Evolutionary conservation across 2,888 invertebrate species (phyloP).

Genomic region (Noctua janthina): DNA sequence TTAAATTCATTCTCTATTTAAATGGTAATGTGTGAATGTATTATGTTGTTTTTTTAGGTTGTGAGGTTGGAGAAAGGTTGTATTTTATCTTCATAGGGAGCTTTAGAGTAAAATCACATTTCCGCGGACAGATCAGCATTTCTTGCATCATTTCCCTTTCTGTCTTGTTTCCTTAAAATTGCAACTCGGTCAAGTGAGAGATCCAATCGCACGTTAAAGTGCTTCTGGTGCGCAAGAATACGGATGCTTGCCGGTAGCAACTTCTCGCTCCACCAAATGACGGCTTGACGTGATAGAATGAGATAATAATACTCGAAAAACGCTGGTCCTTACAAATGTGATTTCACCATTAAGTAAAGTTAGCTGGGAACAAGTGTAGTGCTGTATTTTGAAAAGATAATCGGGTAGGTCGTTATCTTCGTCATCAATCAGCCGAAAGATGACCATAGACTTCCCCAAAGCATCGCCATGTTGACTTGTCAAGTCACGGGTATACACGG

Average conservation of each 20-base stretch:
- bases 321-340: not conserved
- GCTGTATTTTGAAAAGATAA: not conserved
- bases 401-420: not conserved
- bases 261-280: not conserved
- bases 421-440: not conserved
- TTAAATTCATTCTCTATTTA: constrained; percentile 59
- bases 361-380: not conserved
- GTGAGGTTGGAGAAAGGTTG: not conserved
- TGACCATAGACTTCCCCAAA: no score
- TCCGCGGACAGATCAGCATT: not conserved
- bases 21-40: constrained; percentile 58
- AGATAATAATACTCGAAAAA: not conserved
- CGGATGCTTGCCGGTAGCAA: no score
- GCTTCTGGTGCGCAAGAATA: not conserved
- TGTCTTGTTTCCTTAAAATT: not conserved
- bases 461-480: no score
- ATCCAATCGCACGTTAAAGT: not conserved
- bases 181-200: not conserved
- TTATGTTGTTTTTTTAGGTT: constrained; percentile 15
- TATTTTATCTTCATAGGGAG: not conserved
- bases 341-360: not conserved
- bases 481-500: no score
- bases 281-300: not conserved
- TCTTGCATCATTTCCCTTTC: not conserved
- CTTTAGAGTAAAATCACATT: not conserved